phyloP scores from a whole-genome alignment of 2,888 invertebrate genomes.

The Xanthorhoe spadicearia region DNA sequence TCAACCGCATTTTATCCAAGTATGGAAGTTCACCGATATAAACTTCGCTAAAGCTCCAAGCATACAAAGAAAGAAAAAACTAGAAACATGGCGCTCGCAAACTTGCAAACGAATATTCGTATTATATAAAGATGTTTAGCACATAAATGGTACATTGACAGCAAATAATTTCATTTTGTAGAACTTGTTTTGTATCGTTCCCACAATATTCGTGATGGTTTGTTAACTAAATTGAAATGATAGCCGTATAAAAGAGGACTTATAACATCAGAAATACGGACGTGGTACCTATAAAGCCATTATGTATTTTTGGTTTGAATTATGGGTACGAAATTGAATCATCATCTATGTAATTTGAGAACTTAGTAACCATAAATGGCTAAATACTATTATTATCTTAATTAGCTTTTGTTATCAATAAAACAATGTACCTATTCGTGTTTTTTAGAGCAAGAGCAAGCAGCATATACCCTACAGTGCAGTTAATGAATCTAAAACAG shows the following conservation, averaged over 20 bases:
- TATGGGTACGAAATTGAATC: constrained; percentile 1
- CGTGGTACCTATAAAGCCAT: constrained; percentile 39
- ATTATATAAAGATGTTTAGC: constrained; percentile 39
- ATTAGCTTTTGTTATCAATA: not conserved
- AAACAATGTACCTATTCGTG: too few species aligned
- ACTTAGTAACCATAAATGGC: not conserved
- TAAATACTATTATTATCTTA: not conserved
- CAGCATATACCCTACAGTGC: constrained; percentile 26
- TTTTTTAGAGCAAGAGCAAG: constrained; percentile 14
- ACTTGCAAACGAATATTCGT: constrained; percentile 13
- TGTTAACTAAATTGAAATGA: constrained; percentile 54
- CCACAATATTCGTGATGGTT: constrained; percentile 53
- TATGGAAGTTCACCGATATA: constrained; percentile 10
- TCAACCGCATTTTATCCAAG: constrained; percentile 42
- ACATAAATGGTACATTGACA: constrained; percentile 48
- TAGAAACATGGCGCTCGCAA: constrained; percentile 21
- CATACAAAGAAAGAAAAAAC: constrained; percentile 10
- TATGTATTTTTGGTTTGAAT: constrained; percentile 11
- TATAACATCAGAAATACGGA: constrained; percentile 39
- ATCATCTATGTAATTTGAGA: not conserved
- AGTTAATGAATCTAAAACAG: constrained; percentile 37
- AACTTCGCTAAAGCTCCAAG: constrained; percentile 14
- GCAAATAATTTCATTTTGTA: constrained; percentile 46
- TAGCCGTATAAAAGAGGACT: constrained; percentile 50
- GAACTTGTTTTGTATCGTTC: constrained; percentile 50